Conservation (phyloP, 2,113 vertebrate species). For the Clarias gariepinus region DNA sequence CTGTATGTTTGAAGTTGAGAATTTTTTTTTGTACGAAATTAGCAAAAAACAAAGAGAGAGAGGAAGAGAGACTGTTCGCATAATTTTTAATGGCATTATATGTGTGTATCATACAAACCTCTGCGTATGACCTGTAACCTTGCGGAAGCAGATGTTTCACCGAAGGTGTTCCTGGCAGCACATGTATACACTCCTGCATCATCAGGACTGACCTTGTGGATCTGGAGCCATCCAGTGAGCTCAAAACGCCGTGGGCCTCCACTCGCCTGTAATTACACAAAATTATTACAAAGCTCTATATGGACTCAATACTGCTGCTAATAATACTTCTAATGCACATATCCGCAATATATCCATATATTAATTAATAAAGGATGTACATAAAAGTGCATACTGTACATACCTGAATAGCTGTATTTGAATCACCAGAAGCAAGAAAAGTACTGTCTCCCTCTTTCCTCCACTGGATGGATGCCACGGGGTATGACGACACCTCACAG, state of each 20-base stretch:
- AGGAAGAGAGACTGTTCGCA: background rate
- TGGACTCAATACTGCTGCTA: background rate
- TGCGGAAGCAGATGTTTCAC: slow-evolving; percentile 59
- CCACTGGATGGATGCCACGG: slow-evolving; percentile 59
- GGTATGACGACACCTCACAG: slow-evolving; percentile 60
- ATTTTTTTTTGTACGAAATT: too few species aligned
- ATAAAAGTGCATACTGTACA: background rate
- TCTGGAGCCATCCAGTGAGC: slow-evolving; percentile 63
- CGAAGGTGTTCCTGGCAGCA: slow-evolving; percentile 58
- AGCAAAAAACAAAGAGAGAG: background rate
- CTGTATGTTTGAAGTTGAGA: too few species aligned
- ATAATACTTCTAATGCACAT: background rate
- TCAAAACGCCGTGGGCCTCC: slow-evolving; percentile 59
- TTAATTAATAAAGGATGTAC: background rate
- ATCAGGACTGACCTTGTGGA: slow-evolving; percentile 47
- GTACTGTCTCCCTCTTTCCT: slow-evolving; percentile 56
- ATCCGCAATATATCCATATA: background rate
- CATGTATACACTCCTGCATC: slow-evolving; percentile 63
- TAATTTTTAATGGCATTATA: slow-evolving; percentile 16
- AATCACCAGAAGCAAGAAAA: slow-evolving; percentile 55
- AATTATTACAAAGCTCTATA: background rate
- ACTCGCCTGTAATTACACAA: slow-evolving; percentile 55
- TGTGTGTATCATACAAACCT: slow-evolving; percentile 53
- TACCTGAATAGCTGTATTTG: slow-evolving; percentile 58
- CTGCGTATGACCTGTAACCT: slow-evolving; percentile 54